Conservation (phyloP, 2,888 invertebrate genomes). For the Oscheius sp. region DNA sequence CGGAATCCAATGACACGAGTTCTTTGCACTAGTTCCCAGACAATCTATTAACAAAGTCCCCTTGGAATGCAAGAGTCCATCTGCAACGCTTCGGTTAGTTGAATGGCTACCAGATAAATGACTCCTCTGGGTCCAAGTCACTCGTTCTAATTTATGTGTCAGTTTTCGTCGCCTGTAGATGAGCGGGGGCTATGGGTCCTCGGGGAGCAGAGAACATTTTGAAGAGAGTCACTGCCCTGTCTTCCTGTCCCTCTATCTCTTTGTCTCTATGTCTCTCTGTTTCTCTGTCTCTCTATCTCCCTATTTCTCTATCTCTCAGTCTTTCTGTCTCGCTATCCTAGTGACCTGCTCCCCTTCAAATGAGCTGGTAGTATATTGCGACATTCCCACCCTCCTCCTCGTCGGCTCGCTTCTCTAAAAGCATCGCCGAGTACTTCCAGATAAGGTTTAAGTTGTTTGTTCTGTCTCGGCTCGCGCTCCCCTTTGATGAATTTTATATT, state of each 20-base stretch:
- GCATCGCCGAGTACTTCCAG: conserved; percentile 24
- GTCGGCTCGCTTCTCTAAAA: conserved; percentile 21
- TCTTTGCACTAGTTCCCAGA: too few species aligned
- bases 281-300: too few species aligned
- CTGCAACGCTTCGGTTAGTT: not conserved
- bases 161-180: conserved; percentile 3
- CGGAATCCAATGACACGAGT: too few species aligned
- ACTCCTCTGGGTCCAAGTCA: conserved; percentile 2
- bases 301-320: too few species aligned
- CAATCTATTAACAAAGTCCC: too few species aligned
- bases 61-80: too few species aligned
- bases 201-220: too few species aligned
- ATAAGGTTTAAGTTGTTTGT: conserved; percentile 37
- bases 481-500: conserved; percentile 9
- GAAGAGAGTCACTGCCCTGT: too few species aligned
- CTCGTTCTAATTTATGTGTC: not conserved
- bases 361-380: conserved; percentile 1
- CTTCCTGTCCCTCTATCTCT: too few species aligned
- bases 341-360: too few species aligned
- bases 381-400: conserved; percentile 20
- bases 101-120: not conserved
- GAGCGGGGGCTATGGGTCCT: not conserved
- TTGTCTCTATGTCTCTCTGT: too few species aligned
- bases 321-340: too few species aligned
- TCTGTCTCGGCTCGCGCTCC: conserved; percentile 4